phyloP scores from a whole-genome alignment of 2,113 vertebrate species.

The Lepus americanus region DNA sequence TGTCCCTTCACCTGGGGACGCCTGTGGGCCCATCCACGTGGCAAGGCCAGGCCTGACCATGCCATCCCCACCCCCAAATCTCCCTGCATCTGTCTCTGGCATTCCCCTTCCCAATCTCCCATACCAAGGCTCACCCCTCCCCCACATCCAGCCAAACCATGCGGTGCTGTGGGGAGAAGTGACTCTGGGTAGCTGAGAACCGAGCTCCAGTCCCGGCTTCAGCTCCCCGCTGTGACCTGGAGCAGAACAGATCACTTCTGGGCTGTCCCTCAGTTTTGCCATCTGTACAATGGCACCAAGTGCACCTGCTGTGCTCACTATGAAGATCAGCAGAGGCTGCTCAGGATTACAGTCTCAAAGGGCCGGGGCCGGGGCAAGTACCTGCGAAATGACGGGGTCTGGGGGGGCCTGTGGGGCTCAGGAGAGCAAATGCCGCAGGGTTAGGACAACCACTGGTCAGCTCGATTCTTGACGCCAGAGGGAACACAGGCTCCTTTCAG shows the following conservation, averaged over 20 bases:
- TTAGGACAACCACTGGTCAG: background rate
- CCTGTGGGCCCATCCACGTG: background rate
- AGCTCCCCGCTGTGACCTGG: background rate
- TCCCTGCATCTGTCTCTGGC: background rate
- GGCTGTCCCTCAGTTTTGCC: background rate
- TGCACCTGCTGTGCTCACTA: background rate
- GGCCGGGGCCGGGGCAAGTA: background rate
- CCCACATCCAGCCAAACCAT: too few relatives aligned
- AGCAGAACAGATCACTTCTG: background rate
- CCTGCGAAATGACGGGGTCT: background rate
- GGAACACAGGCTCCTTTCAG: too few relatives aligned
- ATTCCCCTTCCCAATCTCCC: background rate
- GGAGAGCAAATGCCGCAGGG: background rate
- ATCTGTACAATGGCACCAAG: background rate
- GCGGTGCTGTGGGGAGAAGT: background rate
- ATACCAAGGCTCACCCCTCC: background rate
- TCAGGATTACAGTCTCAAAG: background rate
- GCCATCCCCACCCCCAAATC: background rate
- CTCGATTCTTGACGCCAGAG: background rate
- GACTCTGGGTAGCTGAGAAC: background rate
- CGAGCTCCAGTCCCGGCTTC: background rate
- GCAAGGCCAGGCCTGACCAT: background rate
- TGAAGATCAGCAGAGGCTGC: background rate
- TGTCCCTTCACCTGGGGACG: background rate
- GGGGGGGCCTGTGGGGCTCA: background rate